Evolutionary conservation across 2,797 vertebrate genomes (phyloP), one percentile per base, ranked within the genome.

Genomic region (Scarus forsteni): DNA sequence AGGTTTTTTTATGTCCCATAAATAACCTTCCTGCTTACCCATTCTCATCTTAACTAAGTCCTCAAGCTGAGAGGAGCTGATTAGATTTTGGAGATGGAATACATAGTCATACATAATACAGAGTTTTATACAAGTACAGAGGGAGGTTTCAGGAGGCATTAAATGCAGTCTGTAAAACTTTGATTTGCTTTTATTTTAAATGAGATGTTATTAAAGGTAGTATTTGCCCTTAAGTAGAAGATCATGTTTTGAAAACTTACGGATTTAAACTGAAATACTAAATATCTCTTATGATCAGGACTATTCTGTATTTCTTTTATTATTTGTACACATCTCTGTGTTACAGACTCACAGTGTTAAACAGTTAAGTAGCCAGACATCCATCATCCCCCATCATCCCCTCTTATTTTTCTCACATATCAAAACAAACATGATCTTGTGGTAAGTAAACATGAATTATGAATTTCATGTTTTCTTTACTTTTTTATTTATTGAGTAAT

Each of bases 1-100:
- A 42, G 44, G 15, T 27, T 68, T 66, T n/a, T 85, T 85, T 62
- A 80, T 75, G 76, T 51, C 67, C 79, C 68, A 80, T 85, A 46
- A 49, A 80, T 39, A 43, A 6, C 18, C 54, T 70, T 40, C 6
- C 43, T 13, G 36, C 60, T n/a, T 43, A 64, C 10, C 59, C 38
- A 3, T 8, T 56, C 34, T 13, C 40, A 6, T 7, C 18, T 59
- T 68, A 40, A 51, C 62, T 60, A 75, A 73, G 51, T 71, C 80
- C 65, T 68, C 40, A 46, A 48, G 27, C 60, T 45, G 18, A 65
- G 46, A 53, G 42, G 53, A 70, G 58, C 73, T 62, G 48, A 84
- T 83, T 78, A 65, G 65, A 80, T 86, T 83, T 66, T 9, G 52
- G 38, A 70, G 61, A 70, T 72, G 56, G 19, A 61, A 72, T 45